These are phyloP conservation scores for Dicycla oo DNA, from an alignment of 2,888 invertebrate genomes.

Conservation along the genomic window DNA sequence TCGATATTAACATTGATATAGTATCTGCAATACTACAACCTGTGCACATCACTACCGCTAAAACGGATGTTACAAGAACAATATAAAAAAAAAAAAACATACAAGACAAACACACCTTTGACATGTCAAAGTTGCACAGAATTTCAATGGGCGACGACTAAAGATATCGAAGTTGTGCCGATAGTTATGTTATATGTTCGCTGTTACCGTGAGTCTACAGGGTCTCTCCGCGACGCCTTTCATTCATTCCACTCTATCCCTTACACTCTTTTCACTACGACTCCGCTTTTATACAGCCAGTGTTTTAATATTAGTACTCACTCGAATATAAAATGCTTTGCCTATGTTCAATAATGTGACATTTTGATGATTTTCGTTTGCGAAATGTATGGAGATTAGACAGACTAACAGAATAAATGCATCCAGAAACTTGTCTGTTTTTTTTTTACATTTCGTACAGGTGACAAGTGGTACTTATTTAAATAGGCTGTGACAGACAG, in stretches of 20 bases:
- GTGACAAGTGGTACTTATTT: constrained; percentile 48
- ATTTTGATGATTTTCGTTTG: constrained; percentile 11
- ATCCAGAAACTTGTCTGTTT: constrained; percentile 11
- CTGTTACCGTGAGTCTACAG: constrained; percentile 44
- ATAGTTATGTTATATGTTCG: constrained; percentile 32
- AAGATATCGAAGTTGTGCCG: constrained; percentile 57
- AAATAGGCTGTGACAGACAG: constrained; percentile 51
- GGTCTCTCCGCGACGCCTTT: constrained; percentile 57
- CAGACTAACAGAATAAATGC: constrained; percentile 25
- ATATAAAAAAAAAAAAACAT: constrained; percentile 54
- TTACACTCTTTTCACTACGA: constrained; percentile 58
- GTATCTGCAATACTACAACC: constrained; percentile 1
- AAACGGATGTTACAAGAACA: constrained; percentile 41
- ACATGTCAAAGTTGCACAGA: constrained; percentile 54
- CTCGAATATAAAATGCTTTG: constrained; percentile 23
- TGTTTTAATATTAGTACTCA: constrained; percentile 57
- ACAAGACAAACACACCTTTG: constrained; percentile 49
- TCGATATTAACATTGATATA: constrained; percentile 1
- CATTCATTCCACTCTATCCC: constrained; percentile 62
- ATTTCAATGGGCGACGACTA: constrained; percentile 56
- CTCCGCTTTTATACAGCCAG: constrained; percentile 38
- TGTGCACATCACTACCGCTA: constrained; percentile 20
- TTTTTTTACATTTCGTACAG: constrained; percentile 34
- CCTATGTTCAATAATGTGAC: constrained; percentile 22
- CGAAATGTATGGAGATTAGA: constrained; percentile 1